phyloP scores from a whole-genome alignment of 1,140 invertebrate species.

The Cydia splendana region DNA sequence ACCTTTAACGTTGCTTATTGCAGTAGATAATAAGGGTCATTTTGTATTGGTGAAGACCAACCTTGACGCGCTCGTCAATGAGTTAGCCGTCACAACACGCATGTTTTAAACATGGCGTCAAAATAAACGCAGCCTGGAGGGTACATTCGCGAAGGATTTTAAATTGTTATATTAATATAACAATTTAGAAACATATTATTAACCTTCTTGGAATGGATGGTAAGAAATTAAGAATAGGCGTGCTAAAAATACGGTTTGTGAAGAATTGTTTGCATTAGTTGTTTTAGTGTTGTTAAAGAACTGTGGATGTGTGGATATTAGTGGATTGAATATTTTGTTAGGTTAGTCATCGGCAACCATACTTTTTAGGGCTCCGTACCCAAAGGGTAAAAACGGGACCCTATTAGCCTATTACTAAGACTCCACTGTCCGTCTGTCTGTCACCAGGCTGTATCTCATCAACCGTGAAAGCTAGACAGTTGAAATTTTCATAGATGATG shows the following conservation, averaged over 20 bases:
- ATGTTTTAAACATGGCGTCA: constrained; percentile 26
- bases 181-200: no score
- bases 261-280: neutral
- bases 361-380: no score
- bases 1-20: neutral
- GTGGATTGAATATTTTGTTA: no score
- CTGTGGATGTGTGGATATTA: no score
- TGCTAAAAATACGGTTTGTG: neutral
- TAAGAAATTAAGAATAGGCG: neutral
- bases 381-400: no score
- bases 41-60: neutral
- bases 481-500: no score
- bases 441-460: no score
- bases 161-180: neutral
- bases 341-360: no score
- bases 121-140: constrained; percentile 11
- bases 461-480: no score
- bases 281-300: neutral
- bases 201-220: no score
- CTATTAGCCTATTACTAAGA: no score
- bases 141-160: neutral
- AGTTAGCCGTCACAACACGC: constrained; percentile 24
- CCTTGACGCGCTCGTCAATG: constrained; percentile 18
- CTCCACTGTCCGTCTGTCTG: no score
- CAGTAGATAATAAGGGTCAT: neutral